Conservation (phyloP, 2,113 vertebrate genomes). For the Oncorhynchus gorbuscha region DNA sequence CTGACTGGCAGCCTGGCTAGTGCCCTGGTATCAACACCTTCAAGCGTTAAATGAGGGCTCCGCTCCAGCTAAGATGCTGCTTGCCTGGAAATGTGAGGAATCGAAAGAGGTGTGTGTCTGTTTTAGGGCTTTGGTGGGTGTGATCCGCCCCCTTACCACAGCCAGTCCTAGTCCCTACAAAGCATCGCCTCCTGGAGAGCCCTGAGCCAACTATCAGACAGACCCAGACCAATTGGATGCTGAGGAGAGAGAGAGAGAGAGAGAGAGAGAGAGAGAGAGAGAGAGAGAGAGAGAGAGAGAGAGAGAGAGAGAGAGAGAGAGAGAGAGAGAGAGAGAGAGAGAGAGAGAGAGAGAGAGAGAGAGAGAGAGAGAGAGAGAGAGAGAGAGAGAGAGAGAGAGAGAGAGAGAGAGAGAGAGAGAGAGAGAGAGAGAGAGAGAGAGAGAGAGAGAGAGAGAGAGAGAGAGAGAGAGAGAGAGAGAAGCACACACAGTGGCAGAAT, state of each 20-base stretch:
- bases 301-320: not conserved
- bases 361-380: no score
- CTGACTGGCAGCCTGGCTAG: not conserved
- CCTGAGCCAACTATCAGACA: not conserved
- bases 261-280: not conserved
- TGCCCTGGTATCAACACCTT: constrained; percentile 13
- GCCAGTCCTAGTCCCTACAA: not conserved
- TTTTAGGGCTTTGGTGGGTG: not conserved
- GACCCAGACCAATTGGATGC: no score
- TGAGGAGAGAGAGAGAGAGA: not conserved
- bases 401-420: no score
- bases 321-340: not conserved
- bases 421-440: no score
- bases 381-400: not conserved
- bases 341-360: no score
- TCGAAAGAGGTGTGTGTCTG: not conserved
- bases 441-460: not conserved
- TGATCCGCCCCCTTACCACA: not conserved
- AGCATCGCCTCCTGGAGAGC: not conserved
- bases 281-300: no score
- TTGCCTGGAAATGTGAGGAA: not conserved
- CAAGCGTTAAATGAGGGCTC: constrained; percentile 3
- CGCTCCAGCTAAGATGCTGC: not conserved
- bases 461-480: not conserved
- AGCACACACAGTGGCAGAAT: no score